Evolutionary conservation across 2,888 invertebrate genomes (phyloP).

Genomic region (Megaustenia siamemsis): DNA sequence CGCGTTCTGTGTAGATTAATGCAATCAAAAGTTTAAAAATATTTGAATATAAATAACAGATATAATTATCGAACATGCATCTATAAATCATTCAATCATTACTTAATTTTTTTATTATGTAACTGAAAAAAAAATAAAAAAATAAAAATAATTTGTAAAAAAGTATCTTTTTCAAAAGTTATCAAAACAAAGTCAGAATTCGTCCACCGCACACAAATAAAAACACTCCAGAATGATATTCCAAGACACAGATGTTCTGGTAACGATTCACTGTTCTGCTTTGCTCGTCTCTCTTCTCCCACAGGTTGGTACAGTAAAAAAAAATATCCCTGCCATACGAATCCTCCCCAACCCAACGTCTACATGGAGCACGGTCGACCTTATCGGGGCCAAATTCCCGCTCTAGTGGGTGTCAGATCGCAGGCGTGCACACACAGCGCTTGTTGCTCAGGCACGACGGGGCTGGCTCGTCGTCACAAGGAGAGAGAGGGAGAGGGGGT

Average conservation of each 20-base stretch:
- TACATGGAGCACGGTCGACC: not conserved
- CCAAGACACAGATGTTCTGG: not conserved
- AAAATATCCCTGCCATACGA: not conserved
- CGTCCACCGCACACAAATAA: too few species aligned
- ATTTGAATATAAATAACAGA: too few species aligned
- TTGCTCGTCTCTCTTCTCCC: not conserved
- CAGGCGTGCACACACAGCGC: not conserved
- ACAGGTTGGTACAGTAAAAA: not conserved
- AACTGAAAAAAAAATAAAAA: too few species aligned
- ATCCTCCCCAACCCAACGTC: not conserved
- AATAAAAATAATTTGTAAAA: too few species aligned
- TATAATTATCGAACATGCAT: too few species aligned
- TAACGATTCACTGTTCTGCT: not conserved
- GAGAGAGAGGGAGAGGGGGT: not conserved
- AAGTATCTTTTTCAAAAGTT: too few species aligned
- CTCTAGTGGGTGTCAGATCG: constrained; percentile 31
- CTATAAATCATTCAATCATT: too few species aligned
- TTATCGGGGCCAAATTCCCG: constrained; percentile 4
- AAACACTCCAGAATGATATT: not conserved
- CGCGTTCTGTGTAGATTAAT: too few species aligned
- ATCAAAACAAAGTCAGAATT: too few species aligned
- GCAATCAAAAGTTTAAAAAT: too few species aligned
- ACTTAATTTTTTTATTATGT: too few species aligned
- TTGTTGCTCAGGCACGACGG: constrained; percentile 13
- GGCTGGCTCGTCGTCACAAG: not conserved